phyloP scores from a whole-genome alignment of 1,140 invertebrate species.

The Aradophagus sp. region DNA sequence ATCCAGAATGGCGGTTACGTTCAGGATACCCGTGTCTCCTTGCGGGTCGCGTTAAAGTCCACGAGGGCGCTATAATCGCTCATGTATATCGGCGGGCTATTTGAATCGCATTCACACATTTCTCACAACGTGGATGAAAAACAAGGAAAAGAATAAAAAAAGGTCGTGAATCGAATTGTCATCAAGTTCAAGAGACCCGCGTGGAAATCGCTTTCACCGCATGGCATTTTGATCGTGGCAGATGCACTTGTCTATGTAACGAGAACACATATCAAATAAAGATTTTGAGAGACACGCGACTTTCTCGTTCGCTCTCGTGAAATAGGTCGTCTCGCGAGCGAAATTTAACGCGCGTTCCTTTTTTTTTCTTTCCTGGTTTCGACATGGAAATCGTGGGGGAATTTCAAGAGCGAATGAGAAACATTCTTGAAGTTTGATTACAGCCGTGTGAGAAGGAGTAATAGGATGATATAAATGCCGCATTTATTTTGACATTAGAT shows the following conservation, averaged over 20 bases:
- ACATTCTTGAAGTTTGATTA: no score
- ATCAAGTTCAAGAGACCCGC: constrained; percentile 54
- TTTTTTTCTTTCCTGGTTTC: constrained; percentile 3
- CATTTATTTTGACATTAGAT: no score
- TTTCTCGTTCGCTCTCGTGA: constrained; percentile 41
- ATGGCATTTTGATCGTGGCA: constrained; percentile 40
- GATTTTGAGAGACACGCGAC: constrained; percentile 32
- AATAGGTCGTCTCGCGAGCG: constrained; percentile 28
- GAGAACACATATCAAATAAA: constrained; percentile 51
- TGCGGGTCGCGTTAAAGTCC: no score
- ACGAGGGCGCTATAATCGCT: no score
- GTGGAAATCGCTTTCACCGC: constrained; percentile 55
- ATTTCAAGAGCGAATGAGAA: constrained; percentile 37
- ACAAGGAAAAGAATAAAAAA: no score
- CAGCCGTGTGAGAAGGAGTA: no score
- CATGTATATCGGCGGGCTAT: no score
- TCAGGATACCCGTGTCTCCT: no score
- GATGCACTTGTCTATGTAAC: constrained; percentile 52
- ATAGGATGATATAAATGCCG: no score
- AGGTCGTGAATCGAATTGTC: constrained; percentile 40
- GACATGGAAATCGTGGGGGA: constrained; percentile 29
- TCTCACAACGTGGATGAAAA: no score
- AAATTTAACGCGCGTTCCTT: constrained; percentile 28
- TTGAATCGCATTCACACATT: no score
- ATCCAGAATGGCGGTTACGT: no score